phyloP scores from a whole-genome alignment of 2,797 vertebrate species.

The Odontamblyopus lacepedii region DNA sequence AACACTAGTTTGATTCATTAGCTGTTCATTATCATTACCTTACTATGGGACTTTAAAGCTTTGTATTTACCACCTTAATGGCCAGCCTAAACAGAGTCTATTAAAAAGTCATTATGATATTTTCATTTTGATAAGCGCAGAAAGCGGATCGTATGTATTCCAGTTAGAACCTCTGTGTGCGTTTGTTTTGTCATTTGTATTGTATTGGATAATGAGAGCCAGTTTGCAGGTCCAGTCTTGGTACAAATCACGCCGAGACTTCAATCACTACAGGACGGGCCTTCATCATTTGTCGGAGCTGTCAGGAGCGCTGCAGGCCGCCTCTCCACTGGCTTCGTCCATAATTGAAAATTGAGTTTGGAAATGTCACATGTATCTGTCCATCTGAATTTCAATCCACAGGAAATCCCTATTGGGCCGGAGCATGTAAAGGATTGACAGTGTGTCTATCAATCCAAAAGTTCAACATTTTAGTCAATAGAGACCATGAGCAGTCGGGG shows the following conservation, averaged over 20 bases:
- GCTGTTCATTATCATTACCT: slow-evolving; percentile 9
- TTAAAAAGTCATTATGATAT: slow-evolving; percentile 18
- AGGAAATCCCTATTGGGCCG: slow-evolving; percentile 50
- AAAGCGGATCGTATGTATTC: slow-evolving; percentile 13
- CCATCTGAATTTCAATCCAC: slow-evolving; percentile 58
- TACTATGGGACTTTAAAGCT: neutral
- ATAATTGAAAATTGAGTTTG: slow-evolving; percentile 70
- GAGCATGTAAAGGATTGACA: slow-evolving; percentile 49
- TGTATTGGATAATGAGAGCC: slow-evolving; percentile 53
- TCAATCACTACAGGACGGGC: slow-evolving; percentile 64
- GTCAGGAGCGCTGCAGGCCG: slow-evolving; percentile 62
- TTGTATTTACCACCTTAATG: neutral
- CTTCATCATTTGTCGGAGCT: slow-evolving; percentile 65
- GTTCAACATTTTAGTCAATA: slow-evolving; percentile 59
- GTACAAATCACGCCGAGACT: slow-evolving; percentile 61
- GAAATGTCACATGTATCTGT: slow-evolving; percentile 66
- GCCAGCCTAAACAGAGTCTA: slow-evolving; percentile 4
- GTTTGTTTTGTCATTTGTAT: neutral
- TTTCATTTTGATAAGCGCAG: slow-evolving; percentile 25
- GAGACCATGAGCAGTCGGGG: slow-evolving; percentile 34
- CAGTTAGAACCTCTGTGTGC: slow-evolving; percentile 13
- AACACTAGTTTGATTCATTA: slow-evolving; percentile 2
- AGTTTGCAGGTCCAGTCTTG: slow-evolving; percentile 35
- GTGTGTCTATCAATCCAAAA: slow-evolving; percentile 54
- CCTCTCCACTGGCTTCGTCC: slow-evolving; percentile 44